A percentile compares a stretch with the other conserved stretches of the same genome.
Evolutionary conservation across 1,140 invertebrate genomes (phyloP).

Genomic region (Zaprionus ornatus): DNA sequence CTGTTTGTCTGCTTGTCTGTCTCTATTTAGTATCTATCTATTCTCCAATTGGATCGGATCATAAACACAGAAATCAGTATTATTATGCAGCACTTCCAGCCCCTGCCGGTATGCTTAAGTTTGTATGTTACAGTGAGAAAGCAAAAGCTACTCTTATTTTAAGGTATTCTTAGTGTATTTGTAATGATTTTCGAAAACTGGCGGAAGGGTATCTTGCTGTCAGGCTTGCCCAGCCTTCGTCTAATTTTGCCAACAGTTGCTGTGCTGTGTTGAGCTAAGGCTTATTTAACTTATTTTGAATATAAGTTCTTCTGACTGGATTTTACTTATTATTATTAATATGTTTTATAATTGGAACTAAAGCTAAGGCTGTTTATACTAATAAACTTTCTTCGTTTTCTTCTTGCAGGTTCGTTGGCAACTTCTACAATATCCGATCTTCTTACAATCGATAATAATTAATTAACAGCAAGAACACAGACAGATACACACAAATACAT

Average conservation of each 20-base stretch:
- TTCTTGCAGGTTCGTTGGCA: conserved; percentile 69
- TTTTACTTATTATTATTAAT: neutral
- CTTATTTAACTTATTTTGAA: neutral
- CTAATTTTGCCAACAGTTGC: neutral
- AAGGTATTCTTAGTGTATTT: too few species aligned
- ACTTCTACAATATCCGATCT: conserved; percentile 56
- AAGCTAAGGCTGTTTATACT: neutral
- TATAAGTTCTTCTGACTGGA: neutral
- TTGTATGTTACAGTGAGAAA: neutral
- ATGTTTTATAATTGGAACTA: neutral
- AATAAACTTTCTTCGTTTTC: neutral
- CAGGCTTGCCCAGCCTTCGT: too few species aligned
- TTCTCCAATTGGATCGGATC: too few species aligned
- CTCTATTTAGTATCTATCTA: too few species aligned
- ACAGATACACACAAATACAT: conserved; percentile 41
- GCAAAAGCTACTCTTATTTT: too few species aligned
- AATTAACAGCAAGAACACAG: conserved; percentile 47
- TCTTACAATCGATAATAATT: conserved; percentile 43
- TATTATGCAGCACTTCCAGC: too few species aligned
- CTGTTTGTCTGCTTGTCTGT: too few species aligned
- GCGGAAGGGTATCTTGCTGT: too few species aligned
- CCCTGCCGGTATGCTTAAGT: too few species aligned
- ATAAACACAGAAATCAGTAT: too few species aligned
- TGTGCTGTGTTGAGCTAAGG: neutral
- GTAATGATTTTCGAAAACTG: too few species aligned